Conservation (phyloP, 2,888 invertebrate species). For the Tenthredo livida region DNA sequence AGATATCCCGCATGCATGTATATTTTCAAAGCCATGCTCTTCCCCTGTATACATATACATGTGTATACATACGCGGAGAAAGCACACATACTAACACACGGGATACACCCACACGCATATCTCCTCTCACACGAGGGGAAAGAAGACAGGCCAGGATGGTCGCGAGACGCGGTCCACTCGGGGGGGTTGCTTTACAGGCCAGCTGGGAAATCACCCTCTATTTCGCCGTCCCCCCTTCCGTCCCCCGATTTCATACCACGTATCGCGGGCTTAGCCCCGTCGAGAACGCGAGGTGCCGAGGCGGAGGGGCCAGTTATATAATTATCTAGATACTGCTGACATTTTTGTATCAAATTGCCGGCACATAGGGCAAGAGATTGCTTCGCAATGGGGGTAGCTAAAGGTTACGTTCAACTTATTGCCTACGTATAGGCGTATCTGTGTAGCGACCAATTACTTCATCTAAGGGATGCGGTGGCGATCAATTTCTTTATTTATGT, state of each 20-base stretch:
- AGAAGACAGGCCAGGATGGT: slow-evolving; percentile 51
- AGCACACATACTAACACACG: neutral
- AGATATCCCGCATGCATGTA: slow-evolving; percentile 33
- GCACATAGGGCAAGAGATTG: slow-evolving; percentile 60
- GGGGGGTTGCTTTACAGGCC: slow-evolving; percentile 79
- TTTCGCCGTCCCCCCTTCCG: slow-evolving; percentile 66
- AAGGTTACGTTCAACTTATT: slow-evolving; percentile 52
- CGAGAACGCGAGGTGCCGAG: slow-evolving; percentile 54
- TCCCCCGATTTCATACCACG: slow-evolving; percentile 21
- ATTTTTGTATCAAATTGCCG: slow-evolving; percentile 72
- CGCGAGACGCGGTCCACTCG: slow-evolving; percentile 55
- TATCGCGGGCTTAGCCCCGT: slow-evolving; percentile 26
- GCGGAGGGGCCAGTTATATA: slow-evolving; percentile 70
- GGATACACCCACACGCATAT: neutral
- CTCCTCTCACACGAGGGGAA: slow-evolving; percentile 33
- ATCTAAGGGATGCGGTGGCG: neutral
- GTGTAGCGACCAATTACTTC: neutral
- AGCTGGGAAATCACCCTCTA: slow-evolving; percentile 80
- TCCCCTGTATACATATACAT: neutral
- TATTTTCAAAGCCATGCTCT: neutral
- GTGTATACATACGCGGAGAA: neutral
- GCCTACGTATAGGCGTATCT: neutral
- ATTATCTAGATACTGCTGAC: slow-evolving; percentile 74
- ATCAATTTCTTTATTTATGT: neutral
- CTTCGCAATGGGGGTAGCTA: slow-evolving; percentile 53